Base-by-base conservation (phyloP, 2,113 vertebrate genomes). In the Pycnonotus jocosus region DNA sequence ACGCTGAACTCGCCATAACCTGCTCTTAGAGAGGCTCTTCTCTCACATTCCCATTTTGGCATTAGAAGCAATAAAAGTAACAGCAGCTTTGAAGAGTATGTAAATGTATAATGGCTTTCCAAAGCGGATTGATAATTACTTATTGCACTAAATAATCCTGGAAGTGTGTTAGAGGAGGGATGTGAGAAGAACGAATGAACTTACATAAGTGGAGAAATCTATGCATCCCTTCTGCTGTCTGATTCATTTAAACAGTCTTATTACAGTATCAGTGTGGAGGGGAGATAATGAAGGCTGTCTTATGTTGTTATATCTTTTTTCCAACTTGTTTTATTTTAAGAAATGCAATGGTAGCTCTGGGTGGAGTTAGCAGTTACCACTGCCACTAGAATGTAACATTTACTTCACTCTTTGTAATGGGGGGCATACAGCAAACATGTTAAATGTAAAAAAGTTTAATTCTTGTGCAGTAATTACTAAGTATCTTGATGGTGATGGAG, bases 201-300 rank as follows among this genome's bases (percentile, higher is more conserved):
- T 93, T 95, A 48, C 44, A 61, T 88, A 94, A 94, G 80, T 8
- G 68, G 80, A 92, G 88, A 83, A 93, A 96, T 95, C 90, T 95
- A 74, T 57, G 79, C 86, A 84, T 90, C 88, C 93, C 90, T 95
- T 96, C 95, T 96, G 95, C 93, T 81, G 76, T 56, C 82, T 88
- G 88, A 78, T 93, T 97, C 88, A 93, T 96, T 96, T 96, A 96
- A 97, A 90, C 74, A 93, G 68, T 86, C 92, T 92, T 96, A 94
- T 96, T 96, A 90, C 86, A 56, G 90, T 94, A 95, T 90, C 91
- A 95, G 0, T 83, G 88, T 90, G 86, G 66, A 95, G 80, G 47
- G 81, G 66, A 96, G 77, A 79, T 93, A 96, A 96, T 97, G 86
- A 94, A 92, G 77, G 65, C 71, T 91, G 88, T 73, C 87, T 94